These are phyloP conservation scores for Hirudinaria manillensis DNA, from an alignment of 2,888 invertebrate species.

Conservation along the genomic window DNA sequence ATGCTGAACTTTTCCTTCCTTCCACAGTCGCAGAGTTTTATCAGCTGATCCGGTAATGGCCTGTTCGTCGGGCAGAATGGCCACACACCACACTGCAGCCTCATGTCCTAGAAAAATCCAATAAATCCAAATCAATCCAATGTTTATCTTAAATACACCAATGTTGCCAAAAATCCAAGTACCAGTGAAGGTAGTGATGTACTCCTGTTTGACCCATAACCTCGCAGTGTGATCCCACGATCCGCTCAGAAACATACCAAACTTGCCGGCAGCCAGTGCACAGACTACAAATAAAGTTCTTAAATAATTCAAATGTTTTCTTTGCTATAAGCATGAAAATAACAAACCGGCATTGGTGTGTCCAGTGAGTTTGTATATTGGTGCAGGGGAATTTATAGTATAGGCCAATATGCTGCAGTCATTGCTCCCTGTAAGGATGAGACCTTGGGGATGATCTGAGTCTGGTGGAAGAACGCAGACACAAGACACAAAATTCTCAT, in stretches of 20 bases:
- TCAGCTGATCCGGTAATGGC: conserved; percentile 87
- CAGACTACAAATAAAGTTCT: conserved; percentile 52
- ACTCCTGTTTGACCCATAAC: conserved; percentile 67
- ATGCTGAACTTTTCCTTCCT: conserved; percentile 63
- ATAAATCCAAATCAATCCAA: not conserved
- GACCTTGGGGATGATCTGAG: conserved; percentile 66
- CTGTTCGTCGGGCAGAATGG: conserved; percentile 52
- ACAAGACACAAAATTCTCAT: conserved; percentile 77
- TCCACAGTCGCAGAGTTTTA: conserved; percentile 80
- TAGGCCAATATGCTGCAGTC: conserved; percentile 78
- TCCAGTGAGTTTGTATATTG: conserved; percentile 68
- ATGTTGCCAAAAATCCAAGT: conserved; percentile 4
- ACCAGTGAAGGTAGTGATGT: conserved; percentile 58
- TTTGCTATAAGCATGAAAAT: not conserved
- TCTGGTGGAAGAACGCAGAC: conserved; percentile 71
- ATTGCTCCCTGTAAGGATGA: conserved; percentile 81
- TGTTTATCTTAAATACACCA: not conserved
- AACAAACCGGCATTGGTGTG: conserved; percentile 67
- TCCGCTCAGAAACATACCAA: conserved; percentile 68
- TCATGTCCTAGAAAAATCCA: conserved; percentile 54
- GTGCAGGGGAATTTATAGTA: conserved; percentile 65
- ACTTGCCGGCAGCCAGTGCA: conserved; percentile 54
- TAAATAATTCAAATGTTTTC: not conserved
- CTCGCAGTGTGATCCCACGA: conserved; percentile 89
- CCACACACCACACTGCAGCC: conserved; percentile 77